Base-by-base conservation (phyloP, 1,140 invertebrate species). In the Listronotus bonariensis region DNA sequence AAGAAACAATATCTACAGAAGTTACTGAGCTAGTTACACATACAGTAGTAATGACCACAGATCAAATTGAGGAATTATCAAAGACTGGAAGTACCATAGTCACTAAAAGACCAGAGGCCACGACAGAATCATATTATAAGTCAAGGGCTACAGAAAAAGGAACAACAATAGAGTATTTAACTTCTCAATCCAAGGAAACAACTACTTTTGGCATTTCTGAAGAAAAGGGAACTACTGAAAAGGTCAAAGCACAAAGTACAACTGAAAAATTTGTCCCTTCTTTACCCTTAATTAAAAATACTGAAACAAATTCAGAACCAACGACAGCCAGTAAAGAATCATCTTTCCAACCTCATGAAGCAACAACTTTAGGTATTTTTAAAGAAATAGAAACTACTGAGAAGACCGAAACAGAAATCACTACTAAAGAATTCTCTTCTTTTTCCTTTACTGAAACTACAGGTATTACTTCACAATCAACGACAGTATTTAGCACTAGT, bases 21-120 rank as follows among this genome's bases (percentile, higher is more conserved):
- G 8, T 18, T 10, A 67, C 59, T 52, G 54, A 38, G n/a, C 6
- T 10, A n/a, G 32, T 53, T 31, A 62, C 15, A 31, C 56, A 67
- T 48, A 52, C 31, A 14, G 56, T 60, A 9, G 17, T 52, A 1
- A 52, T 62, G 43, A 64, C 53, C 11, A 65, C 52, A 36, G 34
- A 63, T 52, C 59, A 51, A 54, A 32, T 61, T 7, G 31, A 46
- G 26, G 68, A 68, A 41, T 42, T 63, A 40, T 40, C 65, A 18
- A 57, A 49, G 10, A 45, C 15, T 14, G 59, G 59, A 40, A 45
- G 38, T 38, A 62, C 58, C n/a, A 26, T 15, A n/a, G 54, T 60
- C 31, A 18, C 17, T n/a, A 49, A 40, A 34, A 51, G 1, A 32
- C 15, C 43, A 26, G 31, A 18, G 10, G 42, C 18, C 31, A 38